Evolutionary conservation across 2,113 vertebrate genomes (phyloP).

Genomic region (Lagopus muta): DNA sequence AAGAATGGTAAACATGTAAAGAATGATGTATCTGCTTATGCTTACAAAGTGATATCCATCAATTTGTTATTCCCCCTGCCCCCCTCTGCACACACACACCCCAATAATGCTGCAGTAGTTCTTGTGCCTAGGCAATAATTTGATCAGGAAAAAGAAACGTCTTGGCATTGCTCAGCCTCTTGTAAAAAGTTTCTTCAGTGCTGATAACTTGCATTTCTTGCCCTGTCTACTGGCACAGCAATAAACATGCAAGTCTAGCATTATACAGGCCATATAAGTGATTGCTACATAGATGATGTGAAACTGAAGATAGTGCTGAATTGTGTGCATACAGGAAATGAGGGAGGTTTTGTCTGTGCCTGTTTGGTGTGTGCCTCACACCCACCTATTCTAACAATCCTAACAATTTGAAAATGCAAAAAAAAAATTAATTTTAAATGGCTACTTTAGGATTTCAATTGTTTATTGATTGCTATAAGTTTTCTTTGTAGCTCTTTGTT

Average conservation of each 20-base stretch:
- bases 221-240: not conserved
- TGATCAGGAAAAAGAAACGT: not conserved
- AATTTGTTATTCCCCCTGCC: not conserved
- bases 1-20: not conserved
- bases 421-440: not conserved
- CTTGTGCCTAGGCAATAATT: not conserved
- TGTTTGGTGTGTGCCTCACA: slow-evolving; percentile 4
- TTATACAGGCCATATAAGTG: not conserved
- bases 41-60: not conserved
- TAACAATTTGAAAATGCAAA: not conserved
- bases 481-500: not conserved
- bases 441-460: not conserved
- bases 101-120: not conserved
- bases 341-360: slow-evolving; percentile 21
- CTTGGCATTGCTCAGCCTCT: not conserved
- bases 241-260: not conserved
- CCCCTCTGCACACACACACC: too few species aligned
- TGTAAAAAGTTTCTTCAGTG: not conserved
- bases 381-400: not conserved
- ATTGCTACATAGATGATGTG: not conserved
- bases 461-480: not conserved
- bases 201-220: slow-evolving; percentile 19
- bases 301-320: slow-evolving; percentile 20
- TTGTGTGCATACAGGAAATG: not conserved
- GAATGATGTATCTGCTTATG: not conserved